Evolutionary conservation across 1,140 invertebrate genomes (phyloP).

Genomic region (Drosophila rhopaloa): DNA sequence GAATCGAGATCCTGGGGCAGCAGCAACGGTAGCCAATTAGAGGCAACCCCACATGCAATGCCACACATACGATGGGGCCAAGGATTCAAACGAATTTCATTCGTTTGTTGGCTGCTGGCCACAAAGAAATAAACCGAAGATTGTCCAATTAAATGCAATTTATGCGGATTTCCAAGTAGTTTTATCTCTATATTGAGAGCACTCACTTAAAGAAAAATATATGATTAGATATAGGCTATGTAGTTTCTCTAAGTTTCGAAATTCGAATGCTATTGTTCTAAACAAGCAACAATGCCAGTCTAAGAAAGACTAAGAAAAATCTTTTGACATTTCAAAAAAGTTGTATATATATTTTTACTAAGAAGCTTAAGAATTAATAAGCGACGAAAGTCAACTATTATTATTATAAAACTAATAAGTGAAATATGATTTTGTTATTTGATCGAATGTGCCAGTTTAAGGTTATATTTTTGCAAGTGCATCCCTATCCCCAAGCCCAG

Average conservation of each 20-base stretch:
- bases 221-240: neutral
- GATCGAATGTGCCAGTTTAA: neutral
- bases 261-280: neutral
- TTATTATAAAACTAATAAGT: too few relatives aligned
- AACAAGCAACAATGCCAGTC: too few relatives aligned
- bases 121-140: constrained; percentile 75
- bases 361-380: too few relatives aligned
- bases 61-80: constrained; percentile 27
- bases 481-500: constrained; percentile 16
- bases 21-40: constrained; percentile 59
- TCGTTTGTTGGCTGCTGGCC: constrained; percentile 55
- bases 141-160: constrained; percentile 83
- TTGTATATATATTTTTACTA: too few relatives aligned
- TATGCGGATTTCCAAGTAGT: constrained; percentile 76
- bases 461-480: neutral
- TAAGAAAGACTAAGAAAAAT: too few relatives aligned
- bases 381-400: too few relatives aligned
- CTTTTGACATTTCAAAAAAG: too few relatives aligned
- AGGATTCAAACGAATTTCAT: constrained; percentile 40
- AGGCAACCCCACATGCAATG: constrained; percentile 62
- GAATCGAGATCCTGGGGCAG: constrained; percentile 15
- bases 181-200: constrained; percentile 29
- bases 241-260: neutral
- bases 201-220: constrained; percentile 17
- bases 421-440: too few relatives aligned